Evolutionary conservation across 2,888 invertebrate genomes (phyloP), one percentile per base, ranked within the genome.

Genomic region (Rhabditoides inermis): DNA sequence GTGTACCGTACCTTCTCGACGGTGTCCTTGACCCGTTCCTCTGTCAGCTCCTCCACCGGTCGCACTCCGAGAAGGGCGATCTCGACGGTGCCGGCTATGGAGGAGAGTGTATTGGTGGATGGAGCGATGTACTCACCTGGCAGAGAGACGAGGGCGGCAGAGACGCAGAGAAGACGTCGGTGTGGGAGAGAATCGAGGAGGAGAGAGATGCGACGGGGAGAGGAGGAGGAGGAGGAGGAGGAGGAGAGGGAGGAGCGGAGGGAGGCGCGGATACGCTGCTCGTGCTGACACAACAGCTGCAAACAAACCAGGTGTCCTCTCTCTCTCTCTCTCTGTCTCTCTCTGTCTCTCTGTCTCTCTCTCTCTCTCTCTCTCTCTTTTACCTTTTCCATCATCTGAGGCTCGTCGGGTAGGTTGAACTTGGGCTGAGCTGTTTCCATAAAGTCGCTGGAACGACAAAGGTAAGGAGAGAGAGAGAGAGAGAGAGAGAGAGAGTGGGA

Each of bases 351-450:
- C 22, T 15, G 32, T 10, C 7, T 20, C 18, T 39, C 6, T 7
- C 18, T n/a, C 18, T 39, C 39, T n/a, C n/a, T n/a, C n/a, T n/a
- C n/a, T n/a, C n/a, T n/a, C n/a, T 10, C 7, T 12, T 45, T 25
- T 28, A 61, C 55, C 37, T 57, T 58, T 12, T 69, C 68, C 28
- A 65, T 49, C 10, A 47, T 42, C 7, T 32, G 26, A n/a, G 48
- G 32, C 15, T 65, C 69, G 18, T 47, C 53, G 20, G 68, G 64
- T 10, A 72, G 32, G 23, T 53, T 50, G 58, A 69, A 72, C 42
- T 72, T 69, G 15, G 72, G 71, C 48, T 72, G 72, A 0, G 63
- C 62, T 15, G 53, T 40, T 41, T 72, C 71, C 30, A 72, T 50
- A 5, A 72, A 48, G 7, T 72, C 71, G 28, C 60, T 58, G 65